These are phyloP conservation scores for Cheilosia grossa DNA, from an alignment of 2,888 invertebrate genomes.

Conservation along the genomic window DNA sequence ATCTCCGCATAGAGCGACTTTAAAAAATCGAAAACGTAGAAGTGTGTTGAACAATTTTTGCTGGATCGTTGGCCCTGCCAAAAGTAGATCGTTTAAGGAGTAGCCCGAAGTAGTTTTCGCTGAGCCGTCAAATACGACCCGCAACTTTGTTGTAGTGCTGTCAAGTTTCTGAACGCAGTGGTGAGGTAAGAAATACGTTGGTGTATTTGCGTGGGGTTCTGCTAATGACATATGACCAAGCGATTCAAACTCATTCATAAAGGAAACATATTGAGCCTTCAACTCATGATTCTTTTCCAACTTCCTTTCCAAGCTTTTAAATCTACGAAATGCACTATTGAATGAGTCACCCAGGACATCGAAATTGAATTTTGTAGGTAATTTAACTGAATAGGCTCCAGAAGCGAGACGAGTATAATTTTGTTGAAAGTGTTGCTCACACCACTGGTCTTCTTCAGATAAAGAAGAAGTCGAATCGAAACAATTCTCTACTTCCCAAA, in stretches of 20 bases:
- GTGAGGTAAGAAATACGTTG: slow-evolving; percentile 51
- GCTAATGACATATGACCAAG: slow-evolving; percentile 55
- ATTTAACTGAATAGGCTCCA: slow-evolving; percentile 58
- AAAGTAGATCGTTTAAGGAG: slow-evolving; percentile 23
- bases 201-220: slow-evolving; percentile 11
- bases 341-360: slow-evolving; percentile 47
- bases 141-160: slow-evolving; percentile 26
- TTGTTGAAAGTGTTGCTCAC: slow-evolving; percentile 61
- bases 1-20: slow-evolving; percentile 58
- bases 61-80: slow-evolving; percentile 37
- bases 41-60: slow-evolving; percentile 20
- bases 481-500: slow-evolving; percentile 65
- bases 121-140: slow-evolving; percentile 51
- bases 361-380: slow-evolving; percentile 40
- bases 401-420: slow-evolving; percentile 37
- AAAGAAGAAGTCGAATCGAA: neutral
- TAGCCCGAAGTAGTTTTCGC: slow-evolving; percentile 51
- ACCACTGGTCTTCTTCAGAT: slow-evolving; percentile 42
- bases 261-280: slow-evolving; percentile 33
- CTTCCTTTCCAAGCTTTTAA: slow-evolving; percentile 59
- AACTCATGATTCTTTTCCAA: slow-evolving; percentile 27
- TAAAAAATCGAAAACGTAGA: slow-evolving; percentile 42
- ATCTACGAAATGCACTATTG: slow-evolving; percentile 47
- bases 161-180: slow-evolving; percentile 49
- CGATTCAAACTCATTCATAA: slow-evolving; percentile 42